Evolutionary conservation across 2,113 vertebrate genomes (phyloP).

Genomic region (Amphiprion percula): DNA sequence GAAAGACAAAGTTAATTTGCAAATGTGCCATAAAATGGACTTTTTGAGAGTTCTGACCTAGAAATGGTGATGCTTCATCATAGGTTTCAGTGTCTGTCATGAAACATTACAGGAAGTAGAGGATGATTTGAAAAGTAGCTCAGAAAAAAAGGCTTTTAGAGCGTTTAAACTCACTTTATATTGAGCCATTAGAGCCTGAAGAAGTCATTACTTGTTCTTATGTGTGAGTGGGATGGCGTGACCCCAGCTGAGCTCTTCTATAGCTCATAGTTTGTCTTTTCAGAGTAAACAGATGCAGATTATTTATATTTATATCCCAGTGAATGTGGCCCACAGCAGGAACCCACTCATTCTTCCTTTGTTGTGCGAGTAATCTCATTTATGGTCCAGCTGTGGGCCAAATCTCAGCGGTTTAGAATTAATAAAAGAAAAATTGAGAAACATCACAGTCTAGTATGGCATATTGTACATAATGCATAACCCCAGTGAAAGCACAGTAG

Average conservation of each 20-base stretch:
- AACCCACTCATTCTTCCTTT: constrained; percentile 27
- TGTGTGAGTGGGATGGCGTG: background rate
- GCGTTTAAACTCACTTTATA: background rate
- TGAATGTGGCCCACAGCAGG: constrained; percentile 26
- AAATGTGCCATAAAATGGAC: too few relatives aligned
- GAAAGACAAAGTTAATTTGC: too few relatives aligned
- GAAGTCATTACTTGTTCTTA: constrained; percentile 7
- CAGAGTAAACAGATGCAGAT: background rate
- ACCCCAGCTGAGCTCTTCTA: background rate
- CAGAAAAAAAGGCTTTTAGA: background rate
- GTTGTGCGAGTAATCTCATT: constrained; percentile 49
- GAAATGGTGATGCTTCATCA: background rate
- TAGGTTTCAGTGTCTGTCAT: too few relatives aligned
- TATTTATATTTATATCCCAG: constrained; percentile 20
- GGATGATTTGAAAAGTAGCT: background rate
- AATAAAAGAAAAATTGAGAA: background rate
- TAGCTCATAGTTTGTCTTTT: background rate
- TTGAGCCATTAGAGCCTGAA: background rate
- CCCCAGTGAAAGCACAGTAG: background rate
- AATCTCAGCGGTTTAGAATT: background rate
- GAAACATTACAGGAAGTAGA: too few relatives aligned
- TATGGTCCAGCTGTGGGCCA: constrained; percentile 20
- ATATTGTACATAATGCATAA: background rate
- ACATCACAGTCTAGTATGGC: background rate
- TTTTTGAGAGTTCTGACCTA: background rate